Evolutionary conservation across 2,888 invertebrate species (phyloP).

Genomic region (Xanthorhoe designata): DNA sequence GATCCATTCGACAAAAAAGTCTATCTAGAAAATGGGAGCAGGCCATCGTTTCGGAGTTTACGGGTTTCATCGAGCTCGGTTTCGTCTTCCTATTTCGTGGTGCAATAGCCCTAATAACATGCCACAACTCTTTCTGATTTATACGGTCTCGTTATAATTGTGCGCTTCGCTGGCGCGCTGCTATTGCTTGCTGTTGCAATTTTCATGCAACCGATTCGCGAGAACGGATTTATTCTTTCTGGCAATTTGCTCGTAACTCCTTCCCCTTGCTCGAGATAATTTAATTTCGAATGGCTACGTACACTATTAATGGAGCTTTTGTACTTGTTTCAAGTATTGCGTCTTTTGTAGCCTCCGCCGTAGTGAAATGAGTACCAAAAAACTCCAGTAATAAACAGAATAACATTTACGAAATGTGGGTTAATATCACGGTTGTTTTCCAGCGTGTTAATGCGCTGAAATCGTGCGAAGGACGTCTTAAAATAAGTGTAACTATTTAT

Average conservation of each 20-base stretch:
- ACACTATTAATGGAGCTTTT: conserved; percentile 64
- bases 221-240: conserved; percentile 81
- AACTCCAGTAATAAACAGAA: conserved; percentile 56
- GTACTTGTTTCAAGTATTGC: conserved; percentile 54
- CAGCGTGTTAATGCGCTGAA: conserved; percentile 73
- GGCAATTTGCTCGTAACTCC: conserved; percentile 74
- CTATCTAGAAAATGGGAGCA: conserved; percentile 59
- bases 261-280: conserved; percentile 68
- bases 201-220: conserved; percentile 81
- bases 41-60: conserved; percentile 59
- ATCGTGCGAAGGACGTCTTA: conserved; percentile 79
- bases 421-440: conserved; percentile 72
- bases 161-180: conserved; percentile 79
- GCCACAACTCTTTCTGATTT: conserved; percentile 86
- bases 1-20: conserved; percentile 52
- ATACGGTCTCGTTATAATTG: conserved; percentile 85
- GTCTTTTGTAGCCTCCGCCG: conserved; percentile 50
- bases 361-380: conserved; percentile 52
- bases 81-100: conserved; percentile 76
- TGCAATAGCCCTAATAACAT: conserved; percentile 82
- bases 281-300: conserved; percentile 63
- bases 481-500: conserved; percentile 77
- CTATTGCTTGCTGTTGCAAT: conserved; percentile 81
- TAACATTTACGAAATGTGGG: conserved; percentile 59
- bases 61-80: conserved; percentile 70